phyloP scores from a whole-genome alignment of 2,888 invertebrate genomes.

The Andrena flavipes region DNA sequence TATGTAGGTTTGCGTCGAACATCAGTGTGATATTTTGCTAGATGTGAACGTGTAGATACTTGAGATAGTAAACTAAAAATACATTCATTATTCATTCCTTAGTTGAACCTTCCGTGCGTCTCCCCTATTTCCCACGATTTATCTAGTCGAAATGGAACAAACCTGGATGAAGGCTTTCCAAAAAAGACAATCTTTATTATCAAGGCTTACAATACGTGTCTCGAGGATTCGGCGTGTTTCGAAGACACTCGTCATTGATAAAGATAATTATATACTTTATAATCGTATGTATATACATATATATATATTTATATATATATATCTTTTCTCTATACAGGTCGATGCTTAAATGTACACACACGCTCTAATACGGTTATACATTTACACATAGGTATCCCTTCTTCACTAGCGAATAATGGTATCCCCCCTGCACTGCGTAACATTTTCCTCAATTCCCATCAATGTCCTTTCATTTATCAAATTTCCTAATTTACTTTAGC shows the following conservation, averaged over 20 bases:
- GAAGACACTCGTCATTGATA: constrained; percentile 49
- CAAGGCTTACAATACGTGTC: constrained; percentile 73
- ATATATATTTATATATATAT: constrained; percentile 35
- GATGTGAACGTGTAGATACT: background rate
- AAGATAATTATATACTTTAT: constrained; percentile 39
- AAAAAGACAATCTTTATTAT: constrained; percentile 79
- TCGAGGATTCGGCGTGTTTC: constrained; percentile 57
- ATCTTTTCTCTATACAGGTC: constrained; percentile 50
- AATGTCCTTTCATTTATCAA: background rate
- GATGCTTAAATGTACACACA: constrained; percentile 53
- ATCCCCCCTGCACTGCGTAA: constrained; percentile 17
- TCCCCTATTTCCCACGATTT: background rate
- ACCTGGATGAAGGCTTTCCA: constrained; percentile 60
- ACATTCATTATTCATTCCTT: background rate
- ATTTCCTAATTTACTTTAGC: background rate
- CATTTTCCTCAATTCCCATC: constrained; percentile 11
- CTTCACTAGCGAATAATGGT: constrained; percentile 28
- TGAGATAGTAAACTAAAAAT: constrained; percentile 19
- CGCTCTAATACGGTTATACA: constrained; percentile 53
- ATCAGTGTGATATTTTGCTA: background rate
- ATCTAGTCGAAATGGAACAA: constrained; percentile 2
- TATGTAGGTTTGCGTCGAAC: background rate
- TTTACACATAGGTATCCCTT: constrained; percentile 42
- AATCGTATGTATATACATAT: constrained; percentile 40
- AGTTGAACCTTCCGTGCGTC: background rate